Evolutionary conservation across 2,888 invertebrate species (phyloP).

Genomic region (Himalopsyche tibetana): DNA sequence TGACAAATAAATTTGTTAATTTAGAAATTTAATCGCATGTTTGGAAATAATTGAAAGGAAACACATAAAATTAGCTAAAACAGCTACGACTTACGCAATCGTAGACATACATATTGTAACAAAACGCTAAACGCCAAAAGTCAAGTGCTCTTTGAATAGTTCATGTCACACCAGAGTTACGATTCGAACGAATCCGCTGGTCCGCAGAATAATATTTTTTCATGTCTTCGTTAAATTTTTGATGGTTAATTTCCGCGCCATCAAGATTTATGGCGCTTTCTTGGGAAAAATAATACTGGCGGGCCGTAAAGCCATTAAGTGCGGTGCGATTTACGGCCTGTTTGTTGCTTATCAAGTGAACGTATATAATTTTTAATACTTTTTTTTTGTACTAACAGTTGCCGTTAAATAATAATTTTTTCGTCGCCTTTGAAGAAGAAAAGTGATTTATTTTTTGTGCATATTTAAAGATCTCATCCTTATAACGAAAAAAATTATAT

Average conservation of each 20-base stretch:
- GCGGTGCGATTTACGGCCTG: constrained; percentile 32
- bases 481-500: no score
- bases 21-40: no score
- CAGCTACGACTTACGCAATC: no score
- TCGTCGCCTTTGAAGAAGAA: no score
- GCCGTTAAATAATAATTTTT: neutral
- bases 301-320: constrained; percentile 35
- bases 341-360: constrained; percentile 40
- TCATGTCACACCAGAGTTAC: constrained; percentile 33
- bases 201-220: constrained; percentile 52
- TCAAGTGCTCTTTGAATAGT: neutral
- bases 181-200: constrained; percentile 10
- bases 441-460: no score
- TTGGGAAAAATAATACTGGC: constrained; percentile 31
- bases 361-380: constrained; percentile 41
- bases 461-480: no score
- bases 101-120: neutral
- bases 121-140: neutral
- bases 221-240: constrained; percentile 57
- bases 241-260: constrained; percentile 54
- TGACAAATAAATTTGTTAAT: no score
- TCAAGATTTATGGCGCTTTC: constrained; percentile 37
- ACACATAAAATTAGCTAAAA: no score
- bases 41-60: no score
- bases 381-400: neutral